These are phyloP conservation scores for Tenthredo scrophulariae DNA, from an alignment of 2,888 invertebrate genomes.

Conservation along the genomic window DNA sequence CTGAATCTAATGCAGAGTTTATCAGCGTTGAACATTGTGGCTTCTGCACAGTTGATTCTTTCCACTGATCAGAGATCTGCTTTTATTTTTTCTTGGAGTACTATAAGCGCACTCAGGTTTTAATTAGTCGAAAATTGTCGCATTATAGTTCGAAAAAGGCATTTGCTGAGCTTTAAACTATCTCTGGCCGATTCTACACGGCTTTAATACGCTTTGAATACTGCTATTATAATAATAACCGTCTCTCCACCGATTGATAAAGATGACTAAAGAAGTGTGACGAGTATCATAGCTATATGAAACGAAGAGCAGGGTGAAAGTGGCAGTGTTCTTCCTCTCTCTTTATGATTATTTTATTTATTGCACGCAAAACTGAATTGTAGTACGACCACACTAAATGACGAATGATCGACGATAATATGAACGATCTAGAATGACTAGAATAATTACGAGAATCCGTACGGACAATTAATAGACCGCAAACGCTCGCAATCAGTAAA, in stretches of 20 bases:
- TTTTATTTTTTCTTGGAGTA: neutral
- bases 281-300: neutral
- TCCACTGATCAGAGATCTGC: neutral
- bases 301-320: neutral
- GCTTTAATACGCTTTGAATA: neutral
- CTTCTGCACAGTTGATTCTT: neutral
- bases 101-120: neutral
- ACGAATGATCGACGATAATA: neutral
- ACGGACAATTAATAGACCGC: neutral
- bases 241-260: constrained; percentile 27
- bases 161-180: neutral
- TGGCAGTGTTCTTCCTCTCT: constrained; percentile 14
- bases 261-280: constrained; percentile 24
- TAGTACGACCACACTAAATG: neutral
- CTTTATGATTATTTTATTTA: constrained; percentile 5
- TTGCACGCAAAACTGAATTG: neutral
- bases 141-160: neutral
- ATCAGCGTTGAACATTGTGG: constrained; percentile 9
- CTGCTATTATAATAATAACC: neutral
- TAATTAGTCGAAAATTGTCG: neutral
- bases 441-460: constrained; percentile 1
- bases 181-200: neutral
- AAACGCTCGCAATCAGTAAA: constrained; percentile 5
- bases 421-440: neutral
- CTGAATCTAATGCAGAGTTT: neutral